phyloP scores from a whole-genome alignment of 2,888 invertebrate genomes.

The Lasioglossum figueresi region DNA sequence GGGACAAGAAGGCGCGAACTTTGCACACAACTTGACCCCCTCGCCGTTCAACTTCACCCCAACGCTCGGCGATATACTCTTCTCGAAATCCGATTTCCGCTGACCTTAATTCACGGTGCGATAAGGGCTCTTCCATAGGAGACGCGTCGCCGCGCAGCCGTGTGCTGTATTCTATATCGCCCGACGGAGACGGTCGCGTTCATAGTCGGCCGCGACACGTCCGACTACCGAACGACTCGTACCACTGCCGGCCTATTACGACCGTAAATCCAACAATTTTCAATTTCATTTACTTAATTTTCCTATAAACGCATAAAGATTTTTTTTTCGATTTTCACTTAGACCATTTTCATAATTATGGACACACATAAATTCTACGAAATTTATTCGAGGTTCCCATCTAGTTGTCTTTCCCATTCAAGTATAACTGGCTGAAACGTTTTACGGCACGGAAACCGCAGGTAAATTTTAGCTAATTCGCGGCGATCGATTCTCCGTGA shows the following conservation, averaged over 20 bases:
- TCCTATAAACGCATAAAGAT: no score
- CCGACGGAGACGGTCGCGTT: constrained; percentile 2
- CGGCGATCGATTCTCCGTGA: background rate
- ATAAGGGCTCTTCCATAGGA: constrained; percentile 10
- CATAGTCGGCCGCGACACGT: background rate
- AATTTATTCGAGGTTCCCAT: no score
- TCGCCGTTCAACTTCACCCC: constrained; percentile 46
- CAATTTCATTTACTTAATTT: no score
- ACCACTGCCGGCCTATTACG: background rate
- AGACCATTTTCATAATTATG: no score
- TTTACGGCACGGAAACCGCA: background rate
- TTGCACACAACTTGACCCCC: constrained; percentile 49
- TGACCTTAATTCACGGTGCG: constrained; percentile 53
- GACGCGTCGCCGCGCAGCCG: background rate
- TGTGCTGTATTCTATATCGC: background rate
- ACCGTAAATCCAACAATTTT: no score
- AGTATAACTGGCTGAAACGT: background rate
- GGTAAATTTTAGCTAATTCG: background rate
- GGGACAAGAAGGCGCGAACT: constrained; percentile 19
- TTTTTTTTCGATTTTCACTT: no score
- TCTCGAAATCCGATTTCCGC: constrained; percentile 60
- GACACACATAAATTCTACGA: no score
- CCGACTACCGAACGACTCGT: background rate
- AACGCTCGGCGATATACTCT: constrained; percentile 37
- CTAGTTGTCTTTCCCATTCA: no score